Percentiles rank a stretch among this genome's conserved stretches.
Evolutionary conservation across 1,140 invertebrate species (phyloP).

Genomic region (Anastrepha obliqua): DNA sequence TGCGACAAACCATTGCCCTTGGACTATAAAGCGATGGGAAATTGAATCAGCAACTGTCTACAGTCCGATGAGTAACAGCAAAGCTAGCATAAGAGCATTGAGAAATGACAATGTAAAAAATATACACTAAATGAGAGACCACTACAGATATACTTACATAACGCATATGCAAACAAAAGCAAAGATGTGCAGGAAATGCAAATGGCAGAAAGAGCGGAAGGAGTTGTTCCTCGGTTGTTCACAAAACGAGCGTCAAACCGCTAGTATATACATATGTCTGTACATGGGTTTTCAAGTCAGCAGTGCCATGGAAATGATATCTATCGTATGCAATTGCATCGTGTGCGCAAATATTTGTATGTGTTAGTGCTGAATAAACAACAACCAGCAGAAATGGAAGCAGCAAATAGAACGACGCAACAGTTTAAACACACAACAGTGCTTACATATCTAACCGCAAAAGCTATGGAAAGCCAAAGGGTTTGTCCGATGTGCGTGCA

Average conservation of each 20-base stretch:
- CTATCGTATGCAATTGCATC: not conserved
- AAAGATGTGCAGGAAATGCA: too few species aligned
- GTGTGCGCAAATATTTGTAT: not conserved
- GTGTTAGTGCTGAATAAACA: slow-evolving; percentile 13
- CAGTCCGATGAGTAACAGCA: too few species aligned
- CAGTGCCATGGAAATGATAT: not conserved
- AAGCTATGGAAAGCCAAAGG: not conserved
- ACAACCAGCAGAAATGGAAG: not conserved
- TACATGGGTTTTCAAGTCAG: not conserved
- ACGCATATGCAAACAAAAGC: too few species aligned
- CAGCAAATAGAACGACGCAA: slow-evolving; percentile 5
- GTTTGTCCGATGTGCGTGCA: not conserved
- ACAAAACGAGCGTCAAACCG: not conserved
- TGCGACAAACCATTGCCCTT: too few species aligned
- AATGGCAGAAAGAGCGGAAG: too few species aligned
- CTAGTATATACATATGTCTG: not conserved
- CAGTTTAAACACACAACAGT: slow-evolving; percentile 11
- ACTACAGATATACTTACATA: too few species aligned
- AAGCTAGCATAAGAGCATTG: too few species aligned
- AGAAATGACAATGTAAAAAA: too few species aligned
- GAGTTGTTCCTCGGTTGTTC: too few species aligned
- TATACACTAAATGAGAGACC: too few species aligned
- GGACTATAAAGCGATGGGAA: too few species aligned
- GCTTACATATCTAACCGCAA: slow-evolving; percentile 19
- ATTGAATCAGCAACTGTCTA: too few species aligned